Base-by-base conservation (phyloP, 2,888 invertebrate genomes). In the Tipula confusa region DNA sequence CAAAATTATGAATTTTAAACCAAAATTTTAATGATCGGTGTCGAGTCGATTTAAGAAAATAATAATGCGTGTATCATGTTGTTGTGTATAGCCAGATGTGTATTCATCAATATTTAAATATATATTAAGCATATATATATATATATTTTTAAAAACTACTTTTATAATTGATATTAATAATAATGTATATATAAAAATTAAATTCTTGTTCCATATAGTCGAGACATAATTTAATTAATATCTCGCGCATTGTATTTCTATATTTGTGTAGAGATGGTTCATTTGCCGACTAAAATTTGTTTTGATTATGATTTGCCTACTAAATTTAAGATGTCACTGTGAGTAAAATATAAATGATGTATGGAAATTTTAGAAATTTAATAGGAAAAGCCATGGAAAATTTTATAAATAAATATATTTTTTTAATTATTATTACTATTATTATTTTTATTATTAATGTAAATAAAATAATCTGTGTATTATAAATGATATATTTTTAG, bases 31-130 rank as follows among this genome's bases (percentile, higher is more conserved):
- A 64, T 64, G 11, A 9, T 24, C 24, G 64, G 64, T 24, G 24
- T 24, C 43, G 43, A 43, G 43, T 43, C 43, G 6, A 15, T 43
- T 43, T 64, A 64, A 64, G 64, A 9, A 64, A 38, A 38, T 13
- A 13, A 64, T 24, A 64, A 64, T 64, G 64, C 64, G 64, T 64
- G 64, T 64, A 64, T 64, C 64, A 64, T 64, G 64, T 64, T 64
- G 64, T 64, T 64, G 64, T 64, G 64, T 64, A 64, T 64, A 64
- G 64, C 24, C 64, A 64, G 64, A 64, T 64, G 64, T 64, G 7
- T 64, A 64, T 64, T 64, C 64, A 64, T 64, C 64, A 64, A 38
- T 38, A 38, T 38, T 38, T 38, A 36, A 43, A 36, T n/a, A 43
- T 43, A 36, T 64, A 24, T 9, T 13, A 24, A 64, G 9, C 18